Evolutionary conservation across 2,113 vertebrate species (phyloP), one percentile per base, ranked within the genome.

Genomic region (Merops nubicus): DNA sequence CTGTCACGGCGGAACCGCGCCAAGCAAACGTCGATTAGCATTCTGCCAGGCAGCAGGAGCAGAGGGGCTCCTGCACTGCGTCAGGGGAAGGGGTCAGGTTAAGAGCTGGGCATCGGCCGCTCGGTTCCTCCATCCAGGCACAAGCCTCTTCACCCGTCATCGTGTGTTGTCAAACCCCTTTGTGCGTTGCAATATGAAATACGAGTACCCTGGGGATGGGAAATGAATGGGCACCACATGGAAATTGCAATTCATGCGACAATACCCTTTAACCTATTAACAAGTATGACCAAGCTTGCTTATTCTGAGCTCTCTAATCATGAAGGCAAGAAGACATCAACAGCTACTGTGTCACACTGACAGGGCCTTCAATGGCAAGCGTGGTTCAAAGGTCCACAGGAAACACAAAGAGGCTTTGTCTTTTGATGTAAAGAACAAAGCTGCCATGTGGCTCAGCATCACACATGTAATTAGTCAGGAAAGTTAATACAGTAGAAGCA

Each of bases 401-500:
- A 94, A 96, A 81, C 88, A 96, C 72, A 92, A 86, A 94, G 64
- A 22, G 38, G 56, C 82, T 95, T 94, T 96, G 92, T 95, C 85
- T 95, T 94, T 70, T 84, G 68, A 93, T 88, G 92, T 69, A 69
- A 88, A 93, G 92, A 96, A 96, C 96, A 95, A 96, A 97, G 96
- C 90, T 94, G 90, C 95, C 96, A 97, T 94, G 96, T 97, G 95
- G 93, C 94, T 96, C 90, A 54, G 88, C 92, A 95, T 95, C 96
- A 96, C 92, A 96, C 90, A 94, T 91, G 85, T 88, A 95, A 96
- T 95, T 96, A 96, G 93, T 91, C 91, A 91, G 83, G 63, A 96
- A 90, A 95, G 85, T 90, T 96, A 97, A 96, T 93, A 96, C 92
- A 94, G 95, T 21, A 94, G 96, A 96, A 96, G 96, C 93, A 96